Evolutionary conservation across 2,797 vertebrate species (phyloP).

Genomic region (Sciurus carolinensis): DNA sequence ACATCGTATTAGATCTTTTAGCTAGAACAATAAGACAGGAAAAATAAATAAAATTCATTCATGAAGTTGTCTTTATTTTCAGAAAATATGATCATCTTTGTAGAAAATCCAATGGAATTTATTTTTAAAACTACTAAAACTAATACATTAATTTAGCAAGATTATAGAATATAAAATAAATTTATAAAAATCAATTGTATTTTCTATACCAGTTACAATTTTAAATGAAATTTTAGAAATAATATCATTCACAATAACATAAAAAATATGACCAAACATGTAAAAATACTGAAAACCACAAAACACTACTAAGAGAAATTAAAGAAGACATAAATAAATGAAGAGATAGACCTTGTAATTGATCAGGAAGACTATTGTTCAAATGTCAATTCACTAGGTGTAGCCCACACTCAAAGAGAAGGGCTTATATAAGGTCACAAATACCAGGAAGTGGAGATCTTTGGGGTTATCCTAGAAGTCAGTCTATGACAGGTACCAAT

Average conservation of each 20-base stretch:
- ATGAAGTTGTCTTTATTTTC: not conserved
- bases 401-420: not conserved
- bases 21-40: not conserved
- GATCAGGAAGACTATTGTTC: not conserved
- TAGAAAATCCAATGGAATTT: conserved; percentile 33
- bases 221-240: conserved; percentile 33
- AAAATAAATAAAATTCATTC: conserved; percentile 13
- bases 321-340: not conserved
- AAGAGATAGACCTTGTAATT: not conserved
- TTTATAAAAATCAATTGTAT: not conserved
- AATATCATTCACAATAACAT: conserved; percentile 3
- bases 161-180: not conserved
- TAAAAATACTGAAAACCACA: conserved; percentile 56
- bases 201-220: not conserved
- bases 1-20: not conserved
- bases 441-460: not conserved
- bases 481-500: not conserved
- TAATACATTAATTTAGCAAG: not conserved
- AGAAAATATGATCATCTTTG: conserved; percentile 34
- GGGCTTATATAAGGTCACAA: not conserved
- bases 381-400: not conserved
- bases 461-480: not conserved
- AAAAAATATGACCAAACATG: conserved; percentile 9
- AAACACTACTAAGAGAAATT: conserved; percentile 22
- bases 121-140: conserved; percentile 41